A percentile compares a stretch with the other conserved stretches of the same genome.
phyloP scores from a whole-genome alignment of 2,797 vertebrate genomes.

The Yasuhikotakia modesta region DNA sequence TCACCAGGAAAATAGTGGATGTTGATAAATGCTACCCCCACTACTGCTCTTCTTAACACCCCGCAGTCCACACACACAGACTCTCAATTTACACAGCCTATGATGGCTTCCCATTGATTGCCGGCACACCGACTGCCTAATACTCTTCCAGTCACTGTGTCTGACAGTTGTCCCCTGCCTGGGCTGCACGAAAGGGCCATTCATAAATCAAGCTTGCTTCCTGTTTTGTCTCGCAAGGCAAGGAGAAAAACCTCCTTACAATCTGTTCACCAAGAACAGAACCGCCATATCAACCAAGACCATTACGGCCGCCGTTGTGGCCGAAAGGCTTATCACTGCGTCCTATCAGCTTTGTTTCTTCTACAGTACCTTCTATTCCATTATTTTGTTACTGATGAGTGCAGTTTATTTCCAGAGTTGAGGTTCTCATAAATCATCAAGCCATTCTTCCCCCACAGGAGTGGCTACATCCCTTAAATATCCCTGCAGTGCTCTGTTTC shows the following conservation, averaged over 20 bases:
- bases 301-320: conserved; percentile 1
- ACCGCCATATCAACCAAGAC: not conserved
- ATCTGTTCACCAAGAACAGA: conserved; percentile 74
- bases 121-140: not conserved
- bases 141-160: not conserved
- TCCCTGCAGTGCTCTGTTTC: conserved; percentile 62
- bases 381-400: conserved; percentile 59
- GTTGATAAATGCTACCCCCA: not conserved
- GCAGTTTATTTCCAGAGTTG: conserved; percentile 57
- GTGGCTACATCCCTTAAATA: conserved; percentile 68
- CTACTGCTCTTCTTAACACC: not conserved
- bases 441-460: conserved; percentile 50
- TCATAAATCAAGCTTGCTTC: conserved; percentile 78
- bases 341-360: conserved; percentile 27
- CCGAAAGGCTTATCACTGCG: not conserved
- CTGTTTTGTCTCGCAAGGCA: conserved; percentile 76
- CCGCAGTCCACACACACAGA: not conserved
- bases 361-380: conserved; percentile 8
- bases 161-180: conserved; percentile 59
- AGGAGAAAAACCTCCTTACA: conserved; percentile 81
- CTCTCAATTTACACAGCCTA: not conserved
- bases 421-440: conserved; percentile 67
- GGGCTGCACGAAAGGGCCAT: conserved; percentile 65
- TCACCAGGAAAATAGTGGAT: too few species aligned
- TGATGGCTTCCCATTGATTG: conserved; percentile 22